Base-by-base conservation (phyloP, 2,888 invertebrate genomes). In the Rhingia campestris region DNA sequence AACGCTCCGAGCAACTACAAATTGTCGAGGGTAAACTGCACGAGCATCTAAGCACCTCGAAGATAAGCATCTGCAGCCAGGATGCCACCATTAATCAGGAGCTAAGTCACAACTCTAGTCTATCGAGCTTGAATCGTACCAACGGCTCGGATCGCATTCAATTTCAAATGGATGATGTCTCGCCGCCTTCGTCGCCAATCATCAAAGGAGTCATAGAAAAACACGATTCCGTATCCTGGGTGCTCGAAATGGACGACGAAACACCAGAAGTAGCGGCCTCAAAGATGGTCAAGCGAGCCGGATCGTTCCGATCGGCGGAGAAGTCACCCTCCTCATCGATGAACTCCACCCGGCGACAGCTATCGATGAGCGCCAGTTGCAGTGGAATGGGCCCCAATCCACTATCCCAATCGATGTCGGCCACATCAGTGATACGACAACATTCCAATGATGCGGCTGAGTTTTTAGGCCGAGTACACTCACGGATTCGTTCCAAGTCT, bases 191-290 rank as follows among this genome's bases (percentile, higher is more conserved):
- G 7, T 94, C 95, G 14, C 95, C 96, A 9, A 94, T 95, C 86
- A 95, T 97, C 33, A 96, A 96, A 88, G 96, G 95, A 10, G 95
- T 97, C 84, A 96, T 97, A 1, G 95, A 96, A 90, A 96, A 97
- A 90, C 95, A 94, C 72, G 97, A 96, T 90, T 97, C 96, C 0
- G 96, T 97, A 45, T 96, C 96, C 88, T 97, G 96, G 94, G 96
- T 97, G 14, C 92, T 97, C 37, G 96, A 97, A 90, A 95, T 97
- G 89, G 93, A 94, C 75, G 94, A 94, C 64, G 95, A 95, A 87
- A 94, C 94, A 10, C 95, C 95, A 0, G 95, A 95, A 88, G 94
- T 94, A 86, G 93, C 95, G 47, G 95, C 95, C 53, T 93, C 94
- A 58, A 94, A 95, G 87, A 92, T 95, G 89, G 94, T 95, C 6